Evolutionary conservation across 2,113 vertebrate genomes (phyloP).

Genomic region (Monopterus albus): DNA sequence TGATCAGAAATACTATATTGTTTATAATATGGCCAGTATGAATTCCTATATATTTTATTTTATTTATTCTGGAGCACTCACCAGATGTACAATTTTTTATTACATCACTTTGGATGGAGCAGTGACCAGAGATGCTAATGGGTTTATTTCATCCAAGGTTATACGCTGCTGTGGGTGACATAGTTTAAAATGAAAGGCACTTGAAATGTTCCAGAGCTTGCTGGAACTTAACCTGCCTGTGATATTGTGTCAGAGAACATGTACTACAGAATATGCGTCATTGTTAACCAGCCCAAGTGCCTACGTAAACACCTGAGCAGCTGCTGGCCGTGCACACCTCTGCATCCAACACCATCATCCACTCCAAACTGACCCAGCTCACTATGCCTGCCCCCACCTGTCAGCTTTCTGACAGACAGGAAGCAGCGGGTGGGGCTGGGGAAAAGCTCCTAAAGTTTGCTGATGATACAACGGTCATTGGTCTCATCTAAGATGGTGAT

Average conservation of each 20-base stretch:
- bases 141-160: too few species aligned
- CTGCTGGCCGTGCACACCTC: slow-evolving; percentile 37
- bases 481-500: too few species aligned
- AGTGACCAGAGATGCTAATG: neutral
- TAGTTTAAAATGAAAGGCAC: neutral
- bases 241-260: slow-evolving; percentile 34
- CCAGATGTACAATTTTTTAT: neutral
- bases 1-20: too few species aligned
- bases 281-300: slow-evolving; percentile 38
- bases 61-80: neutral
- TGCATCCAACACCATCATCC: too few species aligned
- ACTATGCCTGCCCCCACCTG: too few species aligned
- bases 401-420: too few species aligned
- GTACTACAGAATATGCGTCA: neutral
- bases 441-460: too few species aligned
- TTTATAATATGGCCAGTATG: too few species aligned
- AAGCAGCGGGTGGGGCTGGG: too few species aligned
- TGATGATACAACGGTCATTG: too few species aligned
- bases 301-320: slow-evolving; percentile 59
- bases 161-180: neutral
- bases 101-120: neutral
- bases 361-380: too few species aligned
- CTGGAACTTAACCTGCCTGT: neutral
- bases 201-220: neutral
- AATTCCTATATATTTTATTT: too few species aligned